Percentiles rank a stretch among this genome's conserved stretches.
Evolutionary conservation across 2,888 invertebrate species (phyloP).

Genomic region (Troides helena): DNA sequence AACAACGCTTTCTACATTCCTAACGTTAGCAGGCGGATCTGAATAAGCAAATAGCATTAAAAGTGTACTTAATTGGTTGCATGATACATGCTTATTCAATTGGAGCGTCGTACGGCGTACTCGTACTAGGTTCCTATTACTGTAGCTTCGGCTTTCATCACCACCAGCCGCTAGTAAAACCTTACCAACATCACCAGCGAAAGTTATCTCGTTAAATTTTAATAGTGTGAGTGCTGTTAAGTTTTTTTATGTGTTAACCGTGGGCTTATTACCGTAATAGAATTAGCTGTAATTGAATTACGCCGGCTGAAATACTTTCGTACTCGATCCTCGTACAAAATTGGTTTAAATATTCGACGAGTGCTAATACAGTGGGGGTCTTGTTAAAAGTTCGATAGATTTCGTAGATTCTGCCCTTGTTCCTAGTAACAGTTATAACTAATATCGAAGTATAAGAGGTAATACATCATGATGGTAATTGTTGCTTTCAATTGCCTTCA

Average conservation of each 20-base stretch:
- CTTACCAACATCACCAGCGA: too few species aligned
- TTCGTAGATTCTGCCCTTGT: background rate
- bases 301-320: slow-evolving; percentile 44
- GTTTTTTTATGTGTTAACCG: slow-evolving; percentile 37
- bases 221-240: slow-evolving; percentile 29
- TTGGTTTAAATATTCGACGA: slow-evolving; percentile 30
- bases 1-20: slow-evolving; percentile 37
- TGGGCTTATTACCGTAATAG: slow-evolving; percentile 65
- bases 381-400: slow-evolving; percentile 17
- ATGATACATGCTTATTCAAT: slow-evolving; percentile 74
- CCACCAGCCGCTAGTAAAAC: slow-evolving; percentile 54
- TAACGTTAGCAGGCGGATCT: slow-evolving; percentile 31
- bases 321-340: slow-evolving; percentile 18
- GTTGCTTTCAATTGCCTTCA: too few species aligned
- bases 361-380: slow-evolving; percentile 17
- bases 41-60: slow-evolving; percentile 28
- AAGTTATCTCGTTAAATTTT: background rate
- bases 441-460: too few species aligned
- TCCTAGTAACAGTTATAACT: too few species aligned
- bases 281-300: slow-evolving; percentile 76
- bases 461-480: too few species aligned
- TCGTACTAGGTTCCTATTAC: slow-evolving; percentile 45
- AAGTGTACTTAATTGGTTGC: slow-evolving; percentile 51
- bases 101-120: slow-evolving; percentile 67
- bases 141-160: slow-evolving; percentile 56